Evolutionary conservation across 2,113 vertebrate genomes (phyloP).

Genomic region (Emydocephalus ijimae): DNA sequence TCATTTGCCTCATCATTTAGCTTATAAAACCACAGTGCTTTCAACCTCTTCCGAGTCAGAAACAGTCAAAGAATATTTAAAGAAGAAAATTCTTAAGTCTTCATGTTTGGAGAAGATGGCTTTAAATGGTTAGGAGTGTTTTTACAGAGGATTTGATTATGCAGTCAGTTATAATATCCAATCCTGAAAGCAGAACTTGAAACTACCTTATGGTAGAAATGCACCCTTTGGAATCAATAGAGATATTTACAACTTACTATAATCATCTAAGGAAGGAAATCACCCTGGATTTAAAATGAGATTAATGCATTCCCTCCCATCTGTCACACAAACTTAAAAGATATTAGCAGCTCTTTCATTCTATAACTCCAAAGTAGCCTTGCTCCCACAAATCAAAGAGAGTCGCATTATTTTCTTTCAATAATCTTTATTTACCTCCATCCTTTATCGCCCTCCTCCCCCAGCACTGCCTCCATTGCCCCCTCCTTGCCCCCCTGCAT

Average conservation of each 20-base stretch:
- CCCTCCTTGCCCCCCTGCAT: constrained; percentile 82
- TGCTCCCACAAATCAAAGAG: background rate
- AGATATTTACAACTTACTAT: background rate
- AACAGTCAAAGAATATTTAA: background rate
- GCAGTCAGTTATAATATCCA: background rate
- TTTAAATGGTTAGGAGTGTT: background rate
- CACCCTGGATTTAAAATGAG: background rate
- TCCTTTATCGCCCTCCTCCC: constrained; percentile 49
- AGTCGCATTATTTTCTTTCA: background rate
- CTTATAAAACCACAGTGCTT: background rate
- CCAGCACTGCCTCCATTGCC: constrained; percentile 73
- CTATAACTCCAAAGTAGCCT: no score
- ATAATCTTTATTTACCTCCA: constrained; percentile 12
- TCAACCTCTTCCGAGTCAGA: background rate
- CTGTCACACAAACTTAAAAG: background rate
- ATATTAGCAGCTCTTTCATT: background rate
- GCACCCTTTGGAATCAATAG: background rate
- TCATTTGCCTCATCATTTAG: background rate
- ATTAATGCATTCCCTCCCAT: background rate
- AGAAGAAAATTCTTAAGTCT: background rate
- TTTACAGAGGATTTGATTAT: background rate
- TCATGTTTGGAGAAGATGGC: background rate
- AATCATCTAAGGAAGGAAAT: background rate
- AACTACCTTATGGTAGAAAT: background rate
- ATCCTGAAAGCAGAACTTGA: background rate